These are phyloP conservation scores for Tricholaema leucomelas DNA, from an alignment of 2,113 vertebrate genomes.

Conservation along the genomic window DNA sequence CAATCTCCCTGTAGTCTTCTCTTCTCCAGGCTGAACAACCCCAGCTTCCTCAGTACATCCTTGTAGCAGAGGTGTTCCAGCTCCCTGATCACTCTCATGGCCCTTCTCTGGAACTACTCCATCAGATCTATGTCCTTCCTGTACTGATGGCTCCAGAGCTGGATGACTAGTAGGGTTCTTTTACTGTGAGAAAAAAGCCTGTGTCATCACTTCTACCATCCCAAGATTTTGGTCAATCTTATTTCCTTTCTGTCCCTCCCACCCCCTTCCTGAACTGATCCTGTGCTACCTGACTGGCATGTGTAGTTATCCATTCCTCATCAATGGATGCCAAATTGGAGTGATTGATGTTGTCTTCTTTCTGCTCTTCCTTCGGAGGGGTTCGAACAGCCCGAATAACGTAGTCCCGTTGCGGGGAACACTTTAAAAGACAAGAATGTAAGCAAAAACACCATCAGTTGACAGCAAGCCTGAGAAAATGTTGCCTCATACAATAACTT, in stretches of 20 bases:
- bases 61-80: too few relatives aligned
- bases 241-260: neutral
- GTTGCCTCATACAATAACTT: neutral
- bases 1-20: too few relatives aligned
- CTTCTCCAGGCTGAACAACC: too few relatives aligned
- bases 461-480: neutral
- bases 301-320: slow-evolving; percentile 86
- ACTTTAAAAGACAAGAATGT: slow-evolving; percentile 70
- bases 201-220: too few relatives aligned
- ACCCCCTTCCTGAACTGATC: neutral
- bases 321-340: slow-evolving; percentile 66
- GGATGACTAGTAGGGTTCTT: neutral
- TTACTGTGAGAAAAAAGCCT: neutral
- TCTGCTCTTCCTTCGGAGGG: slow-evolving; percentile 78
- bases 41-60: too few relatives aligned
- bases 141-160: too few relatives aligned
- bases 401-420: slow-evolving; percentile 85
- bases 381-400: slow-evolving; percentile 85
- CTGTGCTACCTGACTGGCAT: slow-evolving; percentile 85
- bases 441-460: neutral
- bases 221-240: too few relatives aligned
- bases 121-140: too few relatives aligned
- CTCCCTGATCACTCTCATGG: too few relatives aligned
- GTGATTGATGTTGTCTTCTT: slow-evolving; percentile 1
- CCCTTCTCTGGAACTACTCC: too few relatives aligned